These are phyloP conservation scores for Pseudococcus viburni DNA, from an alignment of 2,888 invertebrate species.

Conservation along the genomic window DNA sequence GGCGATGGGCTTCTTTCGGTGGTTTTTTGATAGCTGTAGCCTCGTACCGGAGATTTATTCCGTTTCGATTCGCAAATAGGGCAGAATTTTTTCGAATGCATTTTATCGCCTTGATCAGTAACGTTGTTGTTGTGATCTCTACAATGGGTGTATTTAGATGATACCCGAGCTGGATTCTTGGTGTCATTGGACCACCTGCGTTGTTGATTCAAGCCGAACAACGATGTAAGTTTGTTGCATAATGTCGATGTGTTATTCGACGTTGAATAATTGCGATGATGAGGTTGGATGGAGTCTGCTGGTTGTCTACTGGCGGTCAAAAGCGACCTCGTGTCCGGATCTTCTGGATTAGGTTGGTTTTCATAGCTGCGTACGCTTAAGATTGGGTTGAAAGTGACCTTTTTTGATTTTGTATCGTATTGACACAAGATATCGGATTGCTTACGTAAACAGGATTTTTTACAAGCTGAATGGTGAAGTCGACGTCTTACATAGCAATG, in stretches of 20 bases:
- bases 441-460: conserved; percentile 59
- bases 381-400: conserved; percentile 59
- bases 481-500: conserved; percentile 62
- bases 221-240: conserved; percentile 44
- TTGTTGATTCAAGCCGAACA: conserved; percentile 16
- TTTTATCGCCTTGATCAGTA: neutral
- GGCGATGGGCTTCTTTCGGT: conserved; percentile 41
- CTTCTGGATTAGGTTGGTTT: neutral
- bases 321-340: neutral
- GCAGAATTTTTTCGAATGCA: neutral
- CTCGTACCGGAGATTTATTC: conserved; percentile 9
- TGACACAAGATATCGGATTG: neutral
- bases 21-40: neutral
- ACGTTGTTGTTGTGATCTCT: conserved; percentile 19
- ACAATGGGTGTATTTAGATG: neutral
- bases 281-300: neutral
- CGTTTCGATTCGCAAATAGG: conserved; percentile 17
- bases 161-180: neutral
- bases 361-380: conserved; percentile 41
- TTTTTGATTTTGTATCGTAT: conserved; percentile 27
- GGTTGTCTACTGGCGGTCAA: neutral
- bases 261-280: neutral
- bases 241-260: neutral
- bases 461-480: conserved; percentile 25
- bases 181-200: neutral